Percentiles rank a stretch among this genome's conserved stretches.
Conservation (phyloP, 1,140 invertebrate genomes). For the Papilio aristodemus region DNA sequence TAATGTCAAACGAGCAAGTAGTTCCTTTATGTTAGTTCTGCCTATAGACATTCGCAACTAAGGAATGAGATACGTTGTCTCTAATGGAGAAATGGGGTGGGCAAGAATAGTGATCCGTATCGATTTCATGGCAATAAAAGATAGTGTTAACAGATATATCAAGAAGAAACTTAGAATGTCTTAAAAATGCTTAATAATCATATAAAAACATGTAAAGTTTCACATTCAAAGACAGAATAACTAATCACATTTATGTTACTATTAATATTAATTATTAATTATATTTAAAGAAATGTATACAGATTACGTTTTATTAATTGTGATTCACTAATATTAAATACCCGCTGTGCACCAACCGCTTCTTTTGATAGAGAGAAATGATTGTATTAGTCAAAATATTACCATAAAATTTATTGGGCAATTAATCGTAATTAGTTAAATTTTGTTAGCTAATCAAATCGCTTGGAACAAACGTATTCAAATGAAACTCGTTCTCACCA, state of each 20-base stretch:
- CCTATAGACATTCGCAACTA: no score
- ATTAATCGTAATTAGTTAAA: conserved; percentile 29
- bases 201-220: background rate
- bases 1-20: no score
- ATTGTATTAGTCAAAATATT: conserved; percentile 36
- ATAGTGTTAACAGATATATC: no score
- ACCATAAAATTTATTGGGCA: conserved; percentile 29
- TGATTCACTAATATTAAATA: conserved; percentile 25
- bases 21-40: no score
- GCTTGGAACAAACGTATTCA: background rate
- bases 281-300: conserved; percentile 27
- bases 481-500: background rate
- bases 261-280: conserved; percentile 21
- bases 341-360: conserved; percentile 23
- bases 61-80: no score
- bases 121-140: no score
- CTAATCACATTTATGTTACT: conserved; percentile 6
- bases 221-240: background rate
- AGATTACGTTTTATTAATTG: conserved; percentile 29
- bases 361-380: conserved; percentile 33
- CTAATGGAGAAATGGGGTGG: no score
- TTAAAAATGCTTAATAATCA: no score
- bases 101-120: no score
- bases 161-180: no score
- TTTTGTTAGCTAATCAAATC: conserved; percentile 26